Conservation (phyloP, 2,888 invertebrate species). For the Leucozona laternaria region DNA sequence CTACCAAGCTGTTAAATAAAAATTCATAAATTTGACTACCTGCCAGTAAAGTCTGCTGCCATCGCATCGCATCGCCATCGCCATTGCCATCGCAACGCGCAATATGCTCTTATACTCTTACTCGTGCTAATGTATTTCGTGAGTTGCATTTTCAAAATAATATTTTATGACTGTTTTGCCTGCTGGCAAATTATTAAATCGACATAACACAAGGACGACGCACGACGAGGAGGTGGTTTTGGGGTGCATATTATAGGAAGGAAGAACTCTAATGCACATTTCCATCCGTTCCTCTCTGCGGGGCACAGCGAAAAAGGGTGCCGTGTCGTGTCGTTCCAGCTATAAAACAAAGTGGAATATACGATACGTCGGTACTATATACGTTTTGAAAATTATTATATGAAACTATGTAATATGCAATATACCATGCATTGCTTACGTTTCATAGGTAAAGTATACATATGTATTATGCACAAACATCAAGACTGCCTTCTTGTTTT, state of each 20-base stretch:
- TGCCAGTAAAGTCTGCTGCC: conserved; percentile 17
- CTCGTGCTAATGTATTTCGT: conserved; percentile 49
- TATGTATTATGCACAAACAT: neutral
- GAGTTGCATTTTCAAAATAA: conserved; percentile 48
- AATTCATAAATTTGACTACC: conserved; percentile 25
- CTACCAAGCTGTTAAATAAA: conserved; percentile 13
- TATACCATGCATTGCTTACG: conserved; percentile 8
- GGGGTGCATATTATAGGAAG: neutral
- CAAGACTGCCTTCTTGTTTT: conserved; percentile 39
- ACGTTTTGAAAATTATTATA: conserved; percentile 13
- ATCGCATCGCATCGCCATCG: neutral
- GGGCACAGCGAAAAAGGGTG: neutral
- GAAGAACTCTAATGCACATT: conserved; percentile 19
- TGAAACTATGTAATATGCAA: conserved; percentile 13
- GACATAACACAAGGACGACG: conserved; percentile 31
- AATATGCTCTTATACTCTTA: conserved; percentile 1
- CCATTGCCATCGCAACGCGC: neutral
- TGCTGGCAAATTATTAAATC: conserved; percentile 53
- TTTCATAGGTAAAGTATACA: neutral
- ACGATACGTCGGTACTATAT: neutral
- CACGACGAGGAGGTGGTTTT: neutral
- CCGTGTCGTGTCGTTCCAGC: neutral
- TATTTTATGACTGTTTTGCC: conserved; percentile 38
- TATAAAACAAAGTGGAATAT: conserved; percentile 13
- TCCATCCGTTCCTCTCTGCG: neutral